Evolutionary conservation across 2,113 vertebrate genomes (phyloP), one percentile per base, ranked within the genome.

Genomic region (Oreochromis tanganicae): DNA sequence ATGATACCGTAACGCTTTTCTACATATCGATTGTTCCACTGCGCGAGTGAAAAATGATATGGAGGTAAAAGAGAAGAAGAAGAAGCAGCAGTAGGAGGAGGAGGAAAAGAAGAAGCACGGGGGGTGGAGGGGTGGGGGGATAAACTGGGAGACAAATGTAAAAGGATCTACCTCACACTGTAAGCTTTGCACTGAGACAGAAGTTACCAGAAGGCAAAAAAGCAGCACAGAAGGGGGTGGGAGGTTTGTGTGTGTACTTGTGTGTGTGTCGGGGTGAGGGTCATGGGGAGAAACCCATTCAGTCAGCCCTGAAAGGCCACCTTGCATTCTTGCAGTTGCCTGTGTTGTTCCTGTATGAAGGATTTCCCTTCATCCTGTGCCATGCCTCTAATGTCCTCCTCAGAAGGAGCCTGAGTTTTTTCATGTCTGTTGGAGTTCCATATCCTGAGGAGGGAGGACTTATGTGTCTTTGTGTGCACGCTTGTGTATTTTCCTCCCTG

Each of bases 301-400:
- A 94, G 92, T 94, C 91, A 86, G 93, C 89, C 91, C 92, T 95
- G 92, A 94, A 95, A 95, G 95, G 94, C 94, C 95, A 95, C 95
- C 94, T 95, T 86, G 84, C 92, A 83, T 93, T 92, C 80, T 84
- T 88, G 89, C 88, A 85, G 88, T 83, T 94, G 93, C 92, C 84
- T 95, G 85, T 94, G 92, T 95, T 93, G 91, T 95, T 93, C 86
- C 91, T 91, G 90, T 91, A 87, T 94, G 88, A 93, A 94, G 93
- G 94, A 94, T 95, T 95, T 95, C 90, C 95, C 95, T 96, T 96
- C 89, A 96, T 96, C 96, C 94, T 85, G 82, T 96, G 96, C 96
- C 96, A 96, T 95, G 90, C 94, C 93, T 97, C 95, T 96, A 89
- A 96, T 96, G 96, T 95, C 93, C 83, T 93, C 93, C 95, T 95